Evolutionary conservation across 1,140 invertebrate species (phyloP), one percentile per base, ranked within the genome.

Genomic region (fruit fly (Drosophila melanogaster)): DNA sequence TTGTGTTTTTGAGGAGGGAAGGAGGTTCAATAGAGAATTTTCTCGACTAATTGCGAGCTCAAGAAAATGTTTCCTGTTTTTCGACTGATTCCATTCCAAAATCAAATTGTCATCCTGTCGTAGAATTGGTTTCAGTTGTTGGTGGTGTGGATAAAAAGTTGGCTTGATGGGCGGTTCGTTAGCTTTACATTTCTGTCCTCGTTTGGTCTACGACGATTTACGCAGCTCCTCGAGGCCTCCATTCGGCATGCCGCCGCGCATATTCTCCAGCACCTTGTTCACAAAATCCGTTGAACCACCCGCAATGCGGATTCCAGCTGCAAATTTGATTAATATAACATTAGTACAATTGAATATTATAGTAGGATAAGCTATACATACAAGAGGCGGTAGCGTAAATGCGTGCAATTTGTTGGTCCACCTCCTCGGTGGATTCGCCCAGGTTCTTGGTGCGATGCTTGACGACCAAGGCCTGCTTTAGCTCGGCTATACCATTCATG

Each of bases 251-350:
- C 95, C 95, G 56, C 92, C 92, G 90, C 94, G 95, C 56, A 96
- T 93, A 92, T 96, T 96, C 17, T 96, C 96, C 80, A 97, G 93
- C n/a, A 97, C 94, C 91, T 94, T 95, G 92, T 97, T 98, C 1
- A 98, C 97, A 93, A 96, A 97, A 62, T 97, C 97, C 12, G 96
- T 96, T 15, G 96, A 96, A 74, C 96, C 94, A 50, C 95, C 97
- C 60, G 96, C 97, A 89, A 97, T 96, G 92, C 94, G 94, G 43
- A 95, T 91, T 92, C 95, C 96, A 96, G 94, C 60, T 92, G 35
- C 50, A 43, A 59, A 30, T 17, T 46, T 15, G 24, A 12, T 22
- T 54, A 54, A 40, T 19, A n/a, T 24, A 7, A 30, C 26, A 41
- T 11, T 8, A 44, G 50, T 60, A 53, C 19, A n/a, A 4, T 33